Evolutionary conservation across 2,797 vertebrate genomes (phyloP), one percentile per base, ranked within the genome.

Genomic region (Smutsia temminckii): DNA sequence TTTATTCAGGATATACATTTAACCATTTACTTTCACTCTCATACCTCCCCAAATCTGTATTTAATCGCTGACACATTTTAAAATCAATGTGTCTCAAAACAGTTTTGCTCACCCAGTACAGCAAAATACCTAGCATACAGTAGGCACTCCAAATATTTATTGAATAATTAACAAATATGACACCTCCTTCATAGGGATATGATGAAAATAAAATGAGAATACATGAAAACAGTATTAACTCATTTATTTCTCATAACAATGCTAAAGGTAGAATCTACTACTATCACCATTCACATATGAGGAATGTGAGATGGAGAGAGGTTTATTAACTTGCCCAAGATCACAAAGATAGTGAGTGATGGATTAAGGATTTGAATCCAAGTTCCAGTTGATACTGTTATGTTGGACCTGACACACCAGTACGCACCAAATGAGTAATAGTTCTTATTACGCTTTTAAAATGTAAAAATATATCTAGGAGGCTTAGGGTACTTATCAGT

Each of bases 151-250:
- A 95, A 92, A 79, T 46, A 59, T 55, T 80, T 93, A 77, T 5
- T 95, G 25, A 96, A 79, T 72, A 81, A 91, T 40, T 21, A 94
- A 74, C 40, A 94, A 95, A 87, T 57, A 91, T n/a, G 37, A 71
- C 23, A 74, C 25, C 32, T 77, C 94, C 63, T 69, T 91, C 25
- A 78, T 12, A 81, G 49, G 1, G 25, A 85, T 92, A 92, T 11
- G 29, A 40, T 72, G 37, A 96, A 75, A 96, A 81, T 68, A 90
- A 86, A 75, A 85, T 81, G 16, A 85, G 69, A 97, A 86, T 51
- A 89, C 40, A 78, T 34, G 40, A 63, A 92, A 95, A 89, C 42
- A 77, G n/a, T 51, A 86, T 85, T 84, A 93, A 87, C 29, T 93
- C 51, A 85, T 29, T 86, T 95, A 94, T 92, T 57, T 72, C 49